A percentile compares a stretch with the other conserved stretches of the same genome.
These are phyloP conservation scores for Sebastes alutus DNA, from an alignment of 2,797 vertebrate species.

Conservation along the genomic window DNA sequence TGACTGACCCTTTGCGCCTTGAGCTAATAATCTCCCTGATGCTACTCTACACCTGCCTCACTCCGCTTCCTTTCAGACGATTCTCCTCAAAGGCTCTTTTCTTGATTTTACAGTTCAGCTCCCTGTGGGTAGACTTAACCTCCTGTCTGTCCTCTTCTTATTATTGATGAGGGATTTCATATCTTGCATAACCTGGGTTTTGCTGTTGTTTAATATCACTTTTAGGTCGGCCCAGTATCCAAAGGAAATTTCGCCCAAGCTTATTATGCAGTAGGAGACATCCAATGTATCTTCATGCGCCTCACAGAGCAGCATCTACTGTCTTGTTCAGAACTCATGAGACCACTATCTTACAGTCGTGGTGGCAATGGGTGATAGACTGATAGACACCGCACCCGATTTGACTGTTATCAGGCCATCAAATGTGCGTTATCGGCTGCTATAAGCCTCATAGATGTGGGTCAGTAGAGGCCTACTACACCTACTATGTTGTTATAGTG, in stretches of 20 bases:
- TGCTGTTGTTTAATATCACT: conserved; percentile 13
- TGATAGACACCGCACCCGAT: background rate
- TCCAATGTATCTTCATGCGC: background rate
- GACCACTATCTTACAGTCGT: background rate
- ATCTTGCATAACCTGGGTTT: conserved; percentile 1
- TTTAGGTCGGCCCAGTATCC: background rate
- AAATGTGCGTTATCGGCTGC: background rate
- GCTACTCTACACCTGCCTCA: conserved; percentile 6
- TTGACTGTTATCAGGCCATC: background rate
- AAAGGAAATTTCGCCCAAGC: background rate
- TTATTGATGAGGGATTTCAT: conserved; percentile 18
- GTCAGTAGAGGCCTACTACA: background rate
- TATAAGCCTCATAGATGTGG: background rate
- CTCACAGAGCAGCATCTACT: background rate
- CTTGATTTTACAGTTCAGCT: conserved; percentile 14
- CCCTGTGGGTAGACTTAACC: conserved; percentile 9
- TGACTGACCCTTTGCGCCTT: conserved; percentile 29
- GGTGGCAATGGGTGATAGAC: background rate
- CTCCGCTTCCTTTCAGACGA: background rate
- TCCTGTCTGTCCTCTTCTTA: conserved; percentile 11
- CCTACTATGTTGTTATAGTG: background rate
- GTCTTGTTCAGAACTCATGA: background rate
- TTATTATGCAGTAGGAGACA: background rate
- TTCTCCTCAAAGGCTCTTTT: conserved; percentile 2
- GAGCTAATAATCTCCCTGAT: conserved; percentile 40